Conservation (phyloP, 2,888 invertebrate genomes). For the Acronicta aceris region DNA sequence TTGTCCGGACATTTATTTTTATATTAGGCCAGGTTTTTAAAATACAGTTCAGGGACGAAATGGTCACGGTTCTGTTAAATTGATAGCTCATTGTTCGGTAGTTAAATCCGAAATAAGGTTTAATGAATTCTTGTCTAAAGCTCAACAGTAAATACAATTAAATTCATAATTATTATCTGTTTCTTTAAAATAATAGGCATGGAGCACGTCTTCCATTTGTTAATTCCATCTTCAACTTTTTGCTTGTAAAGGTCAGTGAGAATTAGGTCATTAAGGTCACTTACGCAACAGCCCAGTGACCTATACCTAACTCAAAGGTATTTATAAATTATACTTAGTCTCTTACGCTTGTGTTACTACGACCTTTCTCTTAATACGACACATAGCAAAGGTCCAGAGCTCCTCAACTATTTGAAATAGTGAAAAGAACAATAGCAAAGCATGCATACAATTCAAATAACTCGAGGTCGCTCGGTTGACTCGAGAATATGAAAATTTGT, state of each 20-base stretch:
- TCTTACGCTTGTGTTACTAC: conserved; percentile 10
- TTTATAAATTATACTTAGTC: conserved; percentile 26
- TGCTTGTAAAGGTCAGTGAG: conserved; percentile 11
- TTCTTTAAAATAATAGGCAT: not conserved
- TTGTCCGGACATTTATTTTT: conserved; percentile 27
- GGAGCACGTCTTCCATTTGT: not conserved
- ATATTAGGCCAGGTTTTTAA: conserved; percentile 9
- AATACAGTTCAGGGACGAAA: conserved; percentile 31
- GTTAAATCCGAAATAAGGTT: conserved; percentile 1
- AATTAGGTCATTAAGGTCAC: conserved; percentile 23
- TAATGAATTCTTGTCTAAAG: conserved; percentile 9
- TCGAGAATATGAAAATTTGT: conserved; percentile 42
- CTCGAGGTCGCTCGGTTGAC: conserved; percentile 23
- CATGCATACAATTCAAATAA: conserved; percentile 40
- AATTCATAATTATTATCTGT: too few species aligned
- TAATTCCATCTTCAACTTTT: conserved; percentile 5
- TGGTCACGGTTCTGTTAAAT: conserved; percentile 31
- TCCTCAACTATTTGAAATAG: conserved; percentile 19
- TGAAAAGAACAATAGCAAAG: conserved; percentile 24
- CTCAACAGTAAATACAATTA: too few species aligned
- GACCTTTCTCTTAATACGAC: conserved; percentile 13
- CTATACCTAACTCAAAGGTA: conserved; percentile 35
- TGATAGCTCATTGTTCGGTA: not conserved
- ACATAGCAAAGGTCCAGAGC: conserved; percentile 16
- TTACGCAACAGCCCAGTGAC: conserved; percentile 39